Evolutionary conservation across 1,140 invertebrate genomes (phyloP).

Genomic region (Drosophila trapezifrons): DNA sequence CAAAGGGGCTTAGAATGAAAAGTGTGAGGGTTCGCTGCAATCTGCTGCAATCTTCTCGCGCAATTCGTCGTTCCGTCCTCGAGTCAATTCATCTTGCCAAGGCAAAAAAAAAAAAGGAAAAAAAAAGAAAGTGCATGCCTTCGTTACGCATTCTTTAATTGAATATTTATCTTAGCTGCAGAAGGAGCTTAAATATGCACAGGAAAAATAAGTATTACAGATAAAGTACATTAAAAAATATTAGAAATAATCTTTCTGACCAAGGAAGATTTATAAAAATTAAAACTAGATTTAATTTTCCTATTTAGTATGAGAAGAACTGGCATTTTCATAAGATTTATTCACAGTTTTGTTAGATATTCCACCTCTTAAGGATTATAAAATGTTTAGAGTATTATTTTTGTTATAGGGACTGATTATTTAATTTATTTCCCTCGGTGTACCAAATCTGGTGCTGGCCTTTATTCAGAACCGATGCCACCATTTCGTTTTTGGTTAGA

Average conservation of each 20-base stretch:
- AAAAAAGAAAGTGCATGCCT: conserved; percentile 18
- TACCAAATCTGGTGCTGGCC: not conserved
- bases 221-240: not conserved
- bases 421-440: not conserved
- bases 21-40: conserved; percentile 10
- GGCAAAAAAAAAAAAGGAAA: conserved; percentile 8
- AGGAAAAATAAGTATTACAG: not conserved
- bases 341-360: not conserved
- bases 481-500: not conserved
- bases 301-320: too few species aligned
- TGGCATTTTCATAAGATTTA: too few species aligned
- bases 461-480: too few species aligned
- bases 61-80: conserved; percentile 45
- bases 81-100: conserved; percentile 56
- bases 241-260: not conserved
- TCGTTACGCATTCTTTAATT: conserved; percentile 63
- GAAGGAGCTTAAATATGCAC: conserved; percentile 7
- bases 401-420: not conserved
- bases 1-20: conserved; percentile 16
- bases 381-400: not conserved
- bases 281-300: too few species aligned
- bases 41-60: conserved; percentile 45
- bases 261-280: not conserved
- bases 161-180: conserved; percentile 64
- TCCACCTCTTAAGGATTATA: too few species aligned